Percentiles rank a stretch among this genome's conserved stretches.
Conservation (phyloP, 2,797 vertebrate species). For the Sebastes trivittatus region DNA sequence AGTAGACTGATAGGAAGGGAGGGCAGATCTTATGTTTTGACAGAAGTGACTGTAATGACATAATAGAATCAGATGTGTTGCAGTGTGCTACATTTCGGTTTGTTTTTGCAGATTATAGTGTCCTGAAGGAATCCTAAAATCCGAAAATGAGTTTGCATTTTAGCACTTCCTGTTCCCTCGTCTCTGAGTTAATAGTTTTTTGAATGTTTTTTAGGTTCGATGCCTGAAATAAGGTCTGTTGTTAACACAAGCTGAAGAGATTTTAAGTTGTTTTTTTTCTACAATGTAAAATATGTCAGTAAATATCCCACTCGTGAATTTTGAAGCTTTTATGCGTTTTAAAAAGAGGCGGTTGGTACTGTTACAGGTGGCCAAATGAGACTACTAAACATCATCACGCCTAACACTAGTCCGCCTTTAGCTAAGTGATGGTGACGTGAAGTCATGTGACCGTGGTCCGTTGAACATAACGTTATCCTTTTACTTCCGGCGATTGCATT, state of each 20-base stretch:
- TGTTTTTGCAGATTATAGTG: background rate
- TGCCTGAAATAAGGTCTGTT: background rate
- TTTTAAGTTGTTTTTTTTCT: background rate
- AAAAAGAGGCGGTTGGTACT: background rate
- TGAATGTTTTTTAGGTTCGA: rapidly evolving
- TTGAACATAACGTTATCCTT: too few relatives aligned
- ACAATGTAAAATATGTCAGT: background rate
- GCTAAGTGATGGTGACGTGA: background rate
- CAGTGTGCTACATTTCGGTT: background rate
- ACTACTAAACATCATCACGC: background rate
- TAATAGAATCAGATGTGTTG: background rate
- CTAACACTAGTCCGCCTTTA: background rate
- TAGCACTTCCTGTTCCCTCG: background rate
- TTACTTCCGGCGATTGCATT: background rate
- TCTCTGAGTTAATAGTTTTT: rapidly evolving
- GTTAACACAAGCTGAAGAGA: background rate
- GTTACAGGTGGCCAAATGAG: background rate
- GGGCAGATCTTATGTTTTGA: background rate
- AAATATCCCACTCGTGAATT: too few relatives aligned
- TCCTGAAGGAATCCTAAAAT: background rate
- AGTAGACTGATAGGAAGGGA: background rate
- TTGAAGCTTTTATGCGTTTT: background rate
- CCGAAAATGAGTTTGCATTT: background rate
- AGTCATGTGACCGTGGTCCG: too few relatives aligned
- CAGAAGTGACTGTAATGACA: background rate